Evolutionary conservation across 2,797 vertebrate genomes (phyloP).

Genomic region (Pitangus sulphuratus): DNA sequence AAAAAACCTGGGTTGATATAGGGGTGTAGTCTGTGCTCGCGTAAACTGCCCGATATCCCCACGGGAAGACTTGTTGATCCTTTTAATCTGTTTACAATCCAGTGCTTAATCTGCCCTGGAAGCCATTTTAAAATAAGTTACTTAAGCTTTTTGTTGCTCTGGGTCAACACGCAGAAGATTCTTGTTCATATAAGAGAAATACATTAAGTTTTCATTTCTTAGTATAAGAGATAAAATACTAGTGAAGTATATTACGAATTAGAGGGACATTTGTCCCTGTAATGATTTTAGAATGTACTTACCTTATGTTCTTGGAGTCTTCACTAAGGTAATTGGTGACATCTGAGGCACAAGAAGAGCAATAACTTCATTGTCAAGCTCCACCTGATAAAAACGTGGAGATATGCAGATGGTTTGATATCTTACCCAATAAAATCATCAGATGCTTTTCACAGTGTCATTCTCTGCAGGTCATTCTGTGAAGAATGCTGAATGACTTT

Average conservation of each 20-base stretch:
- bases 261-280: accelerated
- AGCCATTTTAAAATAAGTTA: background rate
- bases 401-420: accelerated
- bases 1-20: accelerated
- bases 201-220: background rate
- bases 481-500: background rate
- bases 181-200: background rate
- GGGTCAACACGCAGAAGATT: background rate
- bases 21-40: background rate
- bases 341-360: too few relatives aligned
- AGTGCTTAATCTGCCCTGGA: background rate
- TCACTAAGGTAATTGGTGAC: accelerated
- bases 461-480: accelerated
- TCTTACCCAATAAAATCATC: background rate
- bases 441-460: background rate
- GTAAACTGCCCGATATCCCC: accelerated
- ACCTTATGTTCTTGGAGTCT: background rate
- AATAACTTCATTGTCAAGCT: background rate
- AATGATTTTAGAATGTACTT: background rate
- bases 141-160: background rate
- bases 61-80: background rate
- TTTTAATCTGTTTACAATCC: background rate
- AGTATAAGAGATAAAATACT: background rate
- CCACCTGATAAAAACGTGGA: background rate
- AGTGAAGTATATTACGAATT: background rate